Conservation (phyloP, 2,888 invertebrate species). For the Plutella xylostella region DNA sequence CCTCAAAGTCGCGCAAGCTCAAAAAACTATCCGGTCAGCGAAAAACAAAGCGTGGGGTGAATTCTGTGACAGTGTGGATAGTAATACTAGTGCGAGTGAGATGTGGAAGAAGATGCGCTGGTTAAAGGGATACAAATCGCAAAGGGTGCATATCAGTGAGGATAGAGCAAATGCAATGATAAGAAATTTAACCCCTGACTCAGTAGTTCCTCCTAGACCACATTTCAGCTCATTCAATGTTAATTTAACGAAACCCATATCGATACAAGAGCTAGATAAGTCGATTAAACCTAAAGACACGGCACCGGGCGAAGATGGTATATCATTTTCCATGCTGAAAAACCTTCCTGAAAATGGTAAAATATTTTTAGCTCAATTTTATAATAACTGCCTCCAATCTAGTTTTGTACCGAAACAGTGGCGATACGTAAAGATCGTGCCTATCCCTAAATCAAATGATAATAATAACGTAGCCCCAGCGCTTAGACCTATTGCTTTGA, state of each 20-base stretch:
- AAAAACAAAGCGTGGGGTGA: slow-evolving; percentile 14
- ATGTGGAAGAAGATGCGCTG: slow-evolving; percentile 18
- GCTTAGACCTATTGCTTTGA: slow-evolving; percentile 1
- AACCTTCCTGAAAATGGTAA: background rate
- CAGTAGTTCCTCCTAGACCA: background rate
- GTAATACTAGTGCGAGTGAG: slow-evolving; percentile 9
- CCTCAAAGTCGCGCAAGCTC: slow-evolving; percentile 7
- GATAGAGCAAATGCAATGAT: slow-evolving; percentile 10
- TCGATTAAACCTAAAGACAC: slow-evolving; percentile 4
- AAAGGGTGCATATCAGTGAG: slow-evolving; percentile 5
- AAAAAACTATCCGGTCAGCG: slow-evolving; percentile 13
- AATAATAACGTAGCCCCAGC: no score
- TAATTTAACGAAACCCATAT: background rate
- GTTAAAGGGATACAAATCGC: slow-evolving; percentile 10
- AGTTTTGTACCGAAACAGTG: slow-evolving; percentile 19
- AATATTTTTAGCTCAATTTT: background rate
- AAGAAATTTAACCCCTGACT: slow-evolving; percentile 11
- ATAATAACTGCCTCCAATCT: background rate
- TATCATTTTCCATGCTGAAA: slow-evolving; percentile 3
- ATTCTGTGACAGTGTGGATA: slow-evolving; percentile 13
- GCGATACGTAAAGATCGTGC: slow-evolving; percentile 15
- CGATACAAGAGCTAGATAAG: slow-evolving; percentile 1
- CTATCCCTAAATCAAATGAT: slow-evolving; percentile 18
- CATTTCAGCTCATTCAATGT: background rate
- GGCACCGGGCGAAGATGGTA: background rate